Conservation (phyloP, 2,888 invertebrate species). For the Nineta flava region DNA sequence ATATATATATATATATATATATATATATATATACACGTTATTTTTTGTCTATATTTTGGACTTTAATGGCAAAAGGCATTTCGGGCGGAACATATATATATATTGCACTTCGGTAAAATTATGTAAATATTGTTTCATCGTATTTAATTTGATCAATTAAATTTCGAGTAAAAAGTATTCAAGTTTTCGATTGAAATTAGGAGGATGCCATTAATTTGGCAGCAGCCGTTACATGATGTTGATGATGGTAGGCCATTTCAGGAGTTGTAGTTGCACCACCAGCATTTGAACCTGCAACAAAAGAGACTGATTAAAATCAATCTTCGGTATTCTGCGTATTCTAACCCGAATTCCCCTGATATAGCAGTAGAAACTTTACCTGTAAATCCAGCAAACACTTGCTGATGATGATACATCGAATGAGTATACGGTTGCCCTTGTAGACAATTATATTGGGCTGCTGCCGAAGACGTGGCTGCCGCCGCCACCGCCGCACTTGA, state of each 20-base stretch:
- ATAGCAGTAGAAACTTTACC: conserved; percentile 28
- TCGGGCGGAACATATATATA: no score
- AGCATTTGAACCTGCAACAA: neutral
- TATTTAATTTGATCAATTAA: no score
- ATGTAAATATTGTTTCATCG: no score
- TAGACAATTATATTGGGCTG: conserved; percentile 23
- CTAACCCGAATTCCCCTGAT: no score
- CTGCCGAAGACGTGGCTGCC: conserved; percentile 3
- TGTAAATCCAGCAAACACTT: conserved; percentile 14
- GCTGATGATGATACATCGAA: conserved; percentile 2
- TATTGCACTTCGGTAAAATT: no score
- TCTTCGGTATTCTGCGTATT: no score
- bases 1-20: no score
- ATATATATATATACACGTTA: no score
- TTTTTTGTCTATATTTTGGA: no score
- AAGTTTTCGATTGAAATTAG: conserved; percentile 27
- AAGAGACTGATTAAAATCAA: no score
- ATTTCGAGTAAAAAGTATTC: no score
- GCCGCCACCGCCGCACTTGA: conserved; percentile 1
- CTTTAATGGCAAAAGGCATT: no score
- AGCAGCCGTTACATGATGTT: conserved; percentile 71
- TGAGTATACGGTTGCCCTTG: conserved; percentile 19
- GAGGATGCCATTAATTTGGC: conserved; percentile 74
- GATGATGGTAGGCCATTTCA: conserved; percentile 65
- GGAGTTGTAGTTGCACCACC: conserved; percentile 13